Evolutionary conservation across 2,888 invertebrate genomes (phyloP).

Genomic region (Metellina segmentata): DNA sequence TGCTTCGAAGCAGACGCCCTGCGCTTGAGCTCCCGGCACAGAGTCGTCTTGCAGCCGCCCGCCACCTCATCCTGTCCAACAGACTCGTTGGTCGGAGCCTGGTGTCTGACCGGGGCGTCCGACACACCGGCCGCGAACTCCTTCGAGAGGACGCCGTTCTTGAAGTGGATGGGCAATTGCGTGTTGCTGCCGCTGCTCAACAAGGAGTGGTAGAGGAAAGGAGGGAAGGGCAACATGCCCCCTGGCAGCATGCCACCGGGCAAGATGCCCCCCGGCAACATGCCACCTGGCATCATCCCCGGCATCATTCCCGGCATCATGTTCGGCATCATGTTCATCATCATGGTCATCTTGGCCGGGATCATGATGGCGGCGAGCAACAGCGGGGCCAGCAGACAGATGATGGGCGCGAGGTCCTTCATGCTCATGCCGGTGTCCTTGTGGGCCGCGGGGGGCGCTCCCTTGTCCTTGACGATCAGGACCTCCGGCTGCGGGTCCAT

Average conservation of each 20-base stretch:
- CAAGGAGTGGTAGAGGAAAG: not conserved
- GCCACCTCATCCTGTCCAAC: not conserved
- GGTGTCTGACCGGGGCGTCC: too few relatives aligned
- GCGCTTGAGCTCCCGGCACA: not conserved
- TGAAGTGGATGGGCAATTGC: conserved; percentile 28
- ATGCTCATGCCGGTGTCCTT: conserved; percentile 45
- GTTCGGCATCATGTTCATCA: conserved; percentile 67
- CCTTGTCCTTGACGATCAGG: conserved; percentile 69
- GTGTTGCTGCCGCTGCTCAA: not conserved
- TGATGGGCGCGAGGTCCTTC: conserved; percentile 67
- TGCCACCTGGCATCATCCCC: conserved; percentile 39
- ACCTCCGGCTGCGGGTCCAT: conserved; percentile 60
- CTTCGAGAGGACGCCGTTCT: conserved; percentile 10
- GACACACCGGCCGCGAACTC: not conserved
- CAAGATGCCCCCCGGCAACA: conserved; percentile 35
- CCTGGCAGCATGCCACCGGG: not conserved
- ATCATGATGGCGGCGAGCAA: conserved; percentile 67
- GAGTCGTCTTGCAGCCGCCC: not conserved
- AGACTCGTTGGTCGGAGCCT: not conserved
- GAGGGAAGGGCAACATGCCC: not conserved
- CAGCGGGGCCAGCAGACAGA: conserved; percentile 65
- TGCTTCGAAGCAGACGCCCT: not conserved
- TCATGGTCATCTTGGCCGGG: conserved; percentile 67
- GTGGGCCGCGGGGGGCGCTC: not conserved
- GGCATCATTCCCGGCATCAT: not conserved